Conservation (phyloP, 2,797 vertebrate genomes). For the Dermochelys coriacea region DNA sequence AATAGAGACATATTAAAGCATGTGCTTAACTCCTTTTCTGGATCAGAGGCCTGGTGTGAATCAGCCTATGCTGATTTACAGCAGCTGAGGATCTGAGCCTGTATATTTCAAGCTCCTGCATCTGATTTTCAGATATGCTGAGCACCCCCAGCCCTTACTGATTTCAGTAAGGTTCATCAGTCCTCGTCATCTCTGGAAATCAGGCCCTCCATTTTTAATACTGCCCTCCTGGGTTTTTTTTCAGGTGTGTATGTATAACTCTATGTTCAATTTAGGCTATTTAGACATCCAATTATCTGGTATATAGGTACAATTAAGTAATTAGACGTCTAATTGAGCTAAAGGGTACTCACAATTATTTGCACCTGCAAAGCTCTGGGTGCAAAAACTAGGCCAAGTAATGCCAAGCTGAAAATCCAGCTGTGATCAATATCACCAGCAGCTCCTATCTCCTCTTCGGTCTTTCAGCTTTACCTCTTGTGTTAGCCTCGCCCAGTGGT, state of each 20-base stretch:
- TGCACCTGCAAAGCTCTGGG: neutral
- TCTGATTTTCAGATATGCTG: neutral
- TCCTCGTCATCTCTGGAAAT: neutral
- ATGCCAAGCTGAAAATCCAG: neutral
- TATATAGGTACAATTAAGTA: neutral
- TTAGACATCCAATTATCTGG: neutral
- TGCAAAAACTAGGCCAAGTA: neutral
- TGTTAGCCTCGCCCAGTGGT: neutral
- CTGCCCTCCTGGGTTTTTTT: neutral
- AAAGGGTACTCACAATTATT: rapidly evolving
- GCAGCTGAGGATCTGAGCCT: no score
- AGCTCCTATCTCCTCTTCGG: rapidly evolving
- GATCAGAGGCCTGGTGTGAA: neutral
- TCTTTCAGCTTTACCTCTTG: neutral
- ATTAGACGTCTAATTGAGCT: neutral
- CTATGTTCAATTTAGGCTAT: neutral
- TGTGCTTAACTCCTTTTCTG: neutral
- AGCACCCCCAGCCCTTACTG: neutral
- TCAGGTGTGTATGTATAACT: neutral
- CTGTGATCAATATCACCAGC: rapidly evolving
- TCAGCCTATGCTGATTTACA: neutral
- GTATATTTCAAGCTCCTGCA: neutral
- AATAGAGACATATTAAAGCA: neutral
- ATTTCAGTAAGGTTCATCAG: neutral
- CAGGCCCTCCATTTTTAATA: neutral